Conservation (phyloP, 2,113 vertebrate species). For the Holacanthus passer region DNA sequence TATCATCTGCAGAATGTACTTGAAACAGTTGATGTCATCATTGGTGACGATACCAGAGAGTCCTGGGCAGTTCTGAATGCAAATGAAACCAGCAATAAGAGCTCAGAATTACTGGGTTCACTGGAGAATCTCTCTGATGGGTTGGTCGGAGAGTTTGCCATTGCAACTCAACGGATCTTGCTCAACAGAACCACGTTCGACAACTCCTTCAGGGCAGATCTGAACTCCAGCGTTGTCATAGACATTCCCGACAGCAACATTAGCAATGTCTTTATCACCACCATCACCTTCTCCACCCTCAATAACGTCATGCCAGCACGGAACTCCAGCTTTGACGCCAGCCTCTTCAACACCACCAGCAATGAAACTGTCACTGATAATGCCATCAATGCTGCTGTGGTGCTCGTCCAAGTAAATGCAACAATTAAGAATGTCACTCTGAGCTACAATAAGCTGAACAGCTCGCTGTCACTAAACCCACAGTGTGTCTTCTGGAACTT, state of each 20-base stretch:
- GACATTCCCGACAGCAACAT: slow-evolving; percentile 67
- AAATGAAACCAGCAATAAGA: slow-evolving; percentile 47
- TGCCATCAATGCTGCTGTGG: slow-evolving; percentile 85
- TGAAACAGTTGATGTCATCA: slow-evolving; percentile 68
- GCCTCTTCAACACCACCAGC: slow-evolving; percentile 14
- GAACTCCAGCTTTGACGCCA: slow-evolving; percentile 12
- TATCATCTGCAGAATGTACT: slow-evolving; percentile 77
- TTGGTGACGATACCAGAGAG: slow-evolving; percentile 26
- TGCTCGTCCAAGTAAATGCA: slow-evolving; percentile 79
- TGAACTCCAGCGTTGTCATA: slow-evolving; percentile 68
- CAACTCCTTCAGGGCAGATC: slow-evolving; percentile 1
- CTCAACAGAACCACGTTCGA: slow-evolving; percentile 56
- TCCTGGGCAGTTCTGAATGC: slow-evolving; percentile 74
- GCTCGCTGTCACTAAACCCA: slow-evolving; percentile 45
- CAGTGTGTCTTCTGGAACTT: slow-evolving; percentile 90
- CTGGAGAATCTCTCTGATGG: slow-evolving; percentile 81
- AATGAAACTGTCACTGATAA: slow-evolving; percentile 70
- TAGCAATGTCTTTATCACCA: slow-evolving; percentile 70
- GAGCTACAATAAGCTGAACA: slow-evolving; percentile 81
- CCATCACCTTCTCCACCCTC: slow-evolving; percentile 79
- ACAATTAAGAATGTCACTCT: slow-evolving; percentile 73
- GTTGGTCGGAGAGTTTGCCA: slow-evolving; percentile 34
- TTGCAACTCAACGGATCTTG: slow-evolving; percentile 49
- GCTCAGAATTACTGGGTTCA: slow-evolving; percentile 81
- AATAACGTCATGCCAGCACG: slow-evolving; percentile 80